A percentile compares a stretch with the other conserved stretches of the same genome.
phyloP scores from a whole-genome alignment of 2,797 vertebrate genomes.

The Neoniphon sammara region DNA sequence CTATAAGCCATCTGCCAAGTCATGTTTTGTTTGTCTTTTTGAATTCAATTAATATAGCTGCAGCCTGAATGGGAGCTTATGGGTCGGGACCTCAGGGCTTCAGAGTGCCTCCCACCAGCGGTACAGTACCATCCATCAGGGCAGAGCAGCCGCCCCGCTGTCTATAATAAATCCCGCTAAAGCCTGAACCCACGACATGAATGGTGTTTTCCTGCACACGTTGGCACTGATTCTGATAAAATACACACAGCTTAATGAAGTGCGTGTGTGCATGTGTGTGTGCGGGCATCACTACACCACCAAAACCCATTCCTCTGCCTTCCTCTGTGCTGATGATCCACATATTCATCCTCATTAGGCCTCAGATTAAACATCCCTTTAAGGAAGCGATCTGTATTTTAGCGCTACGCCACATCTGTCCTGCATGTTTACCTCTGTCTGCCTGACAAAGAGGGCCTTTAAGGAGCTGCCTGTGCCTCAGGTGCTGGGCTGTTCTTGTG shows the following conservation, averaged over 20 bases:
- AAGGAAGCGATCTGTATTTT: constrained; percentile 83
- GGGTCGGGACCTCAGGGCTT: constrained; percentile 45
- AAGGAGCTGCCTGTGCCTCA: constrained; percentile 80
- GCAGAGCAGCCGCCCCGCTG: constrained; percentile 49
- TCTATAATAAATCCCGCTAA: constrained; percentile 77
- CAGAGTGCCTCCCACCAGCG: constrained; percentile 40
- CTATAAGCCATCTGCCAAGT: constrained; percentile 26
- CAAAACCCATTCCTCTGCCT: constrained; percentile 52
- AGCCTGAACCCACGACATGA: constrained; percentile 62
- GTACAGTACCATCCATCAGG: constrained; percentile 64
- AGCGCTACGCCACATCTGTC: constrained; percentile 81
- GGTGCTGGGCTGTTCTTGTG: constrained; percentile 84
- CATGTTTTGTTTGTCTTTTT: constrained; percentile 50
- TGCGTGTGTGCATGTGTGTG: constrained; percentile 22
- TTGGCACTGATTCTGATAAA: constrained; percentile 76
- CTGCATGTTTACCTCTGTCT: constrained; percentile 72
- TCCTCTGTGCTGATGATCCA: constrained; percentile 69
- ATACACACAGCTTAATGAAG: constrained; percentile 73
- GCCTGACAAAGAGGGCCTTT: constrained; percentile 81
- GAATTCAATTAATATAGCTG: constrained; percentile 53
- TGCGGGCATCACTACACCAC: constrained; percentile 44
- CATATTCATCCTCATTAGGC: constrained; percentile 84
- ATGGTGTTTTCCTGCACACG: constrained; percentile 71
- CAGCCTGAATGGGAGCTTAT: constrained; percentile 49
- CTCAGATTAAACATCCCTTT: constrained; percentile 76